phyloP scores from a whole-genome alignment of 2,797 vertebrate species.

The Arrhamphus sclerolepis region DNA sequence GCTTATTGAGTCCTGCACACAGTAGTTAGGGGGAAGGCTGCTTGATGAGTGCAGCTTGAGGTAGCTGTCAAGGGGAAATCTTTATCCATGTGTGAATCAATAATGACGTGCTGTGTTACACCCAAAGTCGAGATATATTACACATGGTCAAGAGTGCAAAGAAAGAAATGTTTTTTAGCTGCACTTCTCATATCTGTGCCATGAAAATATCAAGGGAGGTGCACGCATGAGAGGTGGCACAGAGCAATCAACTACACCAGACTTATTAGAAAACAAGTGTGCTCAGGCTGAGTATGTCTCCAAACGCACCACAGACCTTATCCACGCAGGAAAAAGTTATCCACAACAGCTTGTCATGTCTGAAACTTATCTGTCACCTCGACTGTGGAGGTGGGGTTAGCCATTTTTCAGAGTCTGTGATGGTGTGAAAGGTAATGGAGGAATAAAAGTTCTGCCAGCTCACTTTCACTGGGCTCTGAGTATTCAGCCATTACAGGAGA shows the following conservation, averaged over 20 bases:
- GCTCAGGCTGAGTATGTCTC: constrained; percentile 43
- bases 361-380: constrained; percentile 62
- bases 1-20: constrained; percentile 69
- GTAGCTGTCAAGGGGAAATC: constrained; percentile 74
- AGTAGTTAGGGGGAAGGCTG: constrained; percentile 59
- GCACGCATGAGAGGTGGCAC: constrained; percentile 43
- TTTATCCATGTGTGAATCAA: constrained; percentile 77
- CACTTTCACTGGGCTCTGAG: constrained; percentile 53
- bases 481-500: constrained; percentile 76
- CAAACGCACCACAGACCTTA: constrained; percentile 60
- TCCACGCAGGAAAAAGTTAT: constrained; percentile 66
- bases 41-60: constrained; percentile 69
- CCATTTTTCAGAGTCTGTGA: constrained; percentile 41
- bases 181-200: constrained; percentile 50
- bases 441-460: constrained; percentile 46
- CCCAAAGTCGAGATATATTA: constrained; percentile 73
- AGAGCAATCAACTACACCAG: constrained; percentile 45
- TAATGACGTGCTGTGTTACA: constrained; percentile 69
- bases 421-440: constrained; percentile 29
- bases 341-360: constrained; percentile 52
- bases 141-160: constrained; percentile 50
- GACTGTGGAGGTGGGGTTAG: constrained; percentile 52
- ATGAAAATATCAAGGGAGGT: constrained; percentile 31
- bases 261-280: constrained; percentile 70
- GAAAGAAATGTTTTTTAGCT: constrained; percentile 58